Base-by-base conservation (phyloP, 2,888 invertebrate genomes). In the Pristionchus exspectatus region DNA sequence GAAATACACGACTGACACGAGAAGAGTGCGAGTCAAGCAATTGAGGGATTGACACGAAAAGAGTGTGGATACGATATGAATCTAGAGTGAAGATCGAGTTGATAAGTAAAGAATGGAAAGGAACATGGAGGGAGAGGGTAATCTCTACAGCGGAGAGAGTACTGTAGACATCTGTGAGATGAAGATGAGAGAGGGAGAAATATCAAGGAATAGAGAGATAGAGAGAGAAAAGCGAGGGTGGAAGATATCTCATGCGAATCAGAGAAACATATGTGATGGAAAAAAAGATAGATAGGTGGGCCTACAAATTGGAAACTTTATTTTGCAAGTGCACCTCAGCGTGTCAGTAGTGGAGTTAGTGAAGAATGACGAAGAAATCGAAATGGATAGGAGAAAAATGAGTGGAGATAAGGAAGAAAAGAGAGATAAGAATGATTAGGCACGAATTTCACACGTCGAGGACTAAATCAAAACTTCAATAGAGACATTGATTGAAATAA, bases 291-390 rank as follows among this genome's bases (percentile, higher is more conserved):
- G 38, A 69, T 69, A 33, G 27, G 69, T 69, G 69, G 69, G 30
- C 69, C 4, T 21, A 63, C 59, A 59, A 18, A 59, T 59, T 18
- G 18, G 59, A 59, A 59, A 59, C 59, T 18, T 59, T 59, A 59
- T 59, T 63, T 10, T n/a, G 7, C 24, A 63, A 63, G 63, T 24
- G 10, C 63, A 21, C 63, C 5, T 63, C 7, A 21, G 21, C 24
- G n/a, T 63, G 30, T 16, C 14, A 30, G 14, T 69, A 69, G 69
- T 69, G 84, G 33, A n/a, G 44, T 27, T 72, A 30, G 63, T n/a
- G 50, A 38, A 63, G 85, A 85, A 69, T 24, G 89, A 84, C 21
- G 54, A 77, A 83, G 69, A 56, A 44, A 85, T 54, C 18, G 89
- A 54, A 72, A 54, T 56, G 88, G 33, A 30, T 27, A 27, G 66